phyloP scores from a whole-genome alignment of 2,888 invertebrate genomes.

The Apoda limacodes region DNA sequence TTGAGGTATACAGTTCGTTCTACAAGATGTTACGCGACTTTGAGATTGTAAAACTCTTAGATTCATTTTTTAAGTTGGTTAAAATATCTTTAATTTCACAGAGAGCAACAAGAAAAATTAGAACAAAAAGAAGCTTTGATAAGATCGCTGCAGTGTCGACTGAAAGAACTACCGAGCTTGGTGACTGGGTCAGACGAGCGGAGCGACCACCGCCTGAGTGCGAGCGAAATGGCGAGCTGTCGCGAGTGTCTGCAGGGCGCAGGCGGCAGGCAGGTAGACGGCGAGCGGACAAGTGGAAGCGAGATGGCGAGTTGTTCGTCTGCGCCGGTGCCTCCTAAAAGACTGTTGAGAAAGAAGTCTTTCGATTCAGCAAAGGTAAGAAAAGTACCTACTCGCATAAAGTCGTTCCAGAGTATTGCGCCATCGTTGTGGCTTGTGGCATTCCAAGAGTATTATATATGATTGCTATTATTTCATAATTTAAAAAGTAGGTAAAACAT shows the following conservation, averaged over 20 bases:
- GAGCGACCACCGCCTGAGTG: slow-evolving; percentile 15
- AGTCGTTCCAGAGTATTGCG: not conserved
- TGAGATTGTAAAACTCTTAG: not conserved
- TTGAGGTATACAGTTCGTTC: too few relatives aligned
- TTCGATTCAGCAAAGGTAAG: not conserved
- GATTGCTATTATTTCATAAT: too few relatives aligned
- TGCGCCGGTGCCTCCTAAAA: slow-evolving; percentile 32
- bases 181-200: slow-evolving; percentile 15
- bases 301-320: slow-evolving; percentile 27
- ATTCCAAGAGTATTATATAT: too few relatives aligned
- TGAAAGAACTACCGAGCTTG: slow-evolving; percentile 17
- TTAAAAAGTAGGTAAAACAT: too few relatives aligned
- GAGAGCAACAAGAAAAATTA: slow-evolving; percentile 36
- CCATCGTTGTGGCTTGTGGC: too few relatives aligned
- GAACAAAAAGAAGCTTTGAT: slow-evolving; percentile 34
- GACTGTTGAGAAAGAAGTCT: slow-evolving; percentile 27
- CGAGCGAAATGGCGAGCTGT: slow-evolving; percentile 20
- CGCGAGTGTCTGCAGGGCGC: slow-evolving; percentile 14
- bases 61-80: not conserved
- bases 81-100: slow-evolving; percentile 19
- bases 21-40: too few relatives aligned
- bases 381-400: not conserved
- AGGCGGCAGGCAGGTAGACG: slow-evolving; percentile 18
- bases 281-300: slow-evolving; percentile 25
- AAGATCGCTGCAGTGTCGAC: slow-evolving; percentile 22